A percentile compares a stretch with the other conserved stretches of the same genome.
phyloP scores from a whole-genome alignment of 2,888 invertebrate species.

The Acrobasis consociella region DNA sequence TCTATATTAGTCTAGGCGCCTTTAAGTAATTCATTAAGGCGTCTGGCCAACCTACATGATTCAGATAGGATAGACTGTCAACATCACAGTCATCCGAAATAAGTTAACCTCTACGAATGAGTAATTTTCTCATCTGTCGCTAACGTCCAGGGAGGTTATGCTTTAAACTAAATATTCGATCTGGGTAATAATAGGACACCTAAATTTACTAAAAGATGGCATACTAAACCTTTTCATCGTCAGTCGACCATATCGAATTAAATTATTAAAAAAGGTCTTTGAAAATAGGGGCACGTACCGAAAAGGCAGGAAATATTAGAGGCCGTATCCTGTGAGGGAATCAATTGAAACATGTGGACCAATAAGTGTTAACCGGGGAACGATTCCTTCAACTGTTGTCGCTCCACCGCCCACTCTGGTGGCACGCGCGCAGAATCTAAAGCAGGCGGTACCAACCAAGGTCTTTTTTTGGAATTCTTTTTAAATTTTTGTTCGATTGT shows the following conservation, averaged over 20 bases:
- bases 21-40: too few species aligned
- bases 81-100: too few species aligned
- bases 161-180: too few species aligned
- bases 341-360: slow-evolving; percentile 72
- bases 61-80: too few species aligned
- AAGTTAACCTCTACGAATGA: too few species aligned
- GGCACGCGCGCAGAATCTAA: slow-evolving; percentile 60
- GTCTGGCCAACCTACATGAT: too few species aligned
- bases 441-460: slow-evolving; percentile 50
- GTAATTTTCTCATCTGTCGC: too few species aligned
- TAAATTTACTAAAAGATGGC: not conserved
- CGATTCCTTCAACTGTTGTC: slow-evolving; percentile 65
- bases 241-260: not conserved
- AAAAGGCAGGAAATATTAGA: slow-evolving; percentile 24
- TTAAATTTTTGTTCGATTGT: not conserved
- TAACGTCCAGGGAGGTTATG: too few species aligned
- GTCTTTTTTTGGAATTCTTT: slow-evolving; percentile 30
- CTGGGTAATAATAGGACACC: not conserved
- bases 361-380: slow-evolving; percentile 70
- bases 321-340: slow-evolving; percentile 43
- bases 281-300: slow-evolving; percentile 13
- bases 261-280: slow-evolving; percentile 9
- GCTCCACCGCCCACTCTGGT: slow-evolving; percentile 60
- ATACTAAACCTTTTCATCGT: not conserved
- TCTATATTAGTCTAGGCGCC: too few species aligned